Percentiles rank a stretch among this genome's conserved stretches.
These are phyloP conservation scores for Pteronura brasiliensis DNA, from an alignment of 2,113 vertebrate genomes.

Conservation along the genomic window DNA sequence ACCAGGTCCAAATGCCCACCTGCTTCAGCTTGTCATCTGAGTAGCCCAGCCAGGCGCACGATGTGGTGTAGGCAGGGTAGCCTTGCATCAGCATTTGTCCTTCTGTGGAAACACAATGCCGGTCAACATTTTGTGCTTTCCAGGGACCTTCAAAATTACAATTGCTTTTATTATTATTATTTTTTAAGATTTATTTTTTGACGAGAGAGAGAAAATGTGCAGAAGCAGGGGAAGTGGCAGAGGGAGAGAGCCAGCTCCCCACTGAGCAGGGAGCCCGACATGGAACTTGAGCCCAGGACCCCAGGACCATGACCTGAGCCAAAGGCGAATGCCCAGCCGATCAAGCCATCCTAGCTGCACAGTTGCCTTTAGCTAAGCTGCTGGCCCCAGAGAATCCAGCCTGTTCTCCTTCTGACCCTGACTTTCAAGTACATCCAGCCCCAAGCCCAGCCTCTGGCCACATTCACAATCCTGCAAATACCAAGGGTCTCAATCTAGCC, in stretches of 20 bases:
- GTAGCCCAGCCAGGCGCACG: slow-evolving; percentile 87
- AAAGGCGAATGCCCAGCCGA: no score
- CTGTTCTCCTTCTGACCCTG: neutral
- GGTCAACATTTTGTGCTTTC: neutral
- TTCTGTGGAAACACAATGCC: slow-evolving; percentile 78
- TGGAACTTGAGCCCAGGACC: no score
- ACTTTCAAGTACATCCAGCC: neutral
- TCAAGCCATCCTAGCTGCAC: neutral
- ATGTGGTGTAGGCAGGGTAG: slow-evolving; percentile 87
- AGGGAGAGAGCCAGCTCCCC: no score
- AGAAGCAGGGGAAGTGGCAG: no score
- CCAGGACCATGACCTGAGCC: no score
- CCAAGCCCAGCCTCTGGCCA: neutral
- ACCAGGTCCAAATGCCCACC: slow-evolving; percentile 64
- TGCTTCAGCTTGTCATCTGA: slow-evolving; percentile 84
- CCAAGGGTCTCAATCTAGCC: neutral
- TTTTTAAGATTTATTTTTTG: no score
- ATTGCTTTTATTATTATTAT: no score
- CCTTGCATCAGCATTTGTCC: slow-evolving; percentile 82
- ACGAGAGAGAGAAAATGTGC: no score
- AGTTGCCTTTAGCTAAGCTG: neutral
- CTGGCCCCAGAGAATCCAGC: neutral
- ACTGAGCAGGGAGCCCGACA: no score
- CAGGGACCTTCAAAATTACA: neutral
- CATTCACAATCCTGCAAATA: neutral